Conservation (phyloP, 2,888 invertebrate genomes). For the Eueremaeus valkanovi region DNA sequence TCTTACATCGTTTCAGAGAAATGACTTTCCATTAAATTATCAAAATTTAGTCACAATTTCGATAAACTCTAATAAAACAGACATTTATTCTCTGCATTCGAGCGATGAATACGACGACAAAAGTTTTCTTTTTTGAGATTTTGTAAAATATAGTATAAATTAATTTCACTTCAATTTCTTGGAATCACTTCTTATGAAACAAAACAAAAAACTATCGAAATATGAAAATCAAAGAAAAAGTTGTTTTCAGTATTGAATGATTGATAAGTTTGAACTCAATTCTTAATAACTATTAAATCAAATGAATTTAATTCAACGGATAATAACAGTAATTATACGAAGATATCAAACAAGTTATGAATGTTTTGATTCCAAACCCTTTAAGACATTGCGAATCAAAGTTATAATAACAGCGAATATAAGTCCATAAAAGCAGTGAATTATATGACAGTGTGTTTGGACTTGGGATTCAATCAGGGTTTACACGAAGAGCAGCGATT, state of each 20-base stretch:
- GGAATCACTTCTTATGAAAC: too few species aligned
- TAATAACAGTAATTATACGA: background rate
- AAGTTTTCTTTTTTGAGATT: background rate
- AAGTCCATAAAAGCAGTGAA: background rate
- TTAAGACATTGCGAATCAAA: slow-evolving; percentile 22
- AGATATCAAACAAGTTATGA: background rate
- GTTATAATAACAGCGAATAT: background rate
- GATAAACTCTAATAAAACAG: background rate
- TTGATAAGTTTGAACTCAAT: too few species aligned
- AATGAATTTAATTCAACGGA: background rate
- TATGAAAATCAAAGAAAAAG: background rate
- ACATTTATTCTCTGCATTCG: background rate
- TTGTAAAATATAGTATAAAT: background rate
- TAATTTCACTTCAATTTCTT: background rate
- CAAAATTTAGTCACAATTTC: slow-evolving; percentile 16
- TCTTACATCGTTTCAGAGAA: background rate
- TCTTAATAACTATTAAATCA: too few species aligned
- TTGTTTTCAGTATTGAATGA: too few species aligned
- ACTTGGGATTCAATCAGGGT: slow-evolving; percentile 29
- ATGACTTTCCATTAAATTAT: background rate
- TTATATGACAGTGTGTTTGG: slow-evolving; percentile 8
- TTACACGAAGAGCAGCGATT: slow-evolving; percentile 17
- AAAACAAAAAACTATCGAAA: background rate
- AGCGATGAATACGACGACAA: background rate
- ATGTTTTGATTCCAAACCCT: background rate